Evolutionary conservation across 2,888 invertebrate species (phyloP).

Genomic region (Oxytorus armatus): DNA sequence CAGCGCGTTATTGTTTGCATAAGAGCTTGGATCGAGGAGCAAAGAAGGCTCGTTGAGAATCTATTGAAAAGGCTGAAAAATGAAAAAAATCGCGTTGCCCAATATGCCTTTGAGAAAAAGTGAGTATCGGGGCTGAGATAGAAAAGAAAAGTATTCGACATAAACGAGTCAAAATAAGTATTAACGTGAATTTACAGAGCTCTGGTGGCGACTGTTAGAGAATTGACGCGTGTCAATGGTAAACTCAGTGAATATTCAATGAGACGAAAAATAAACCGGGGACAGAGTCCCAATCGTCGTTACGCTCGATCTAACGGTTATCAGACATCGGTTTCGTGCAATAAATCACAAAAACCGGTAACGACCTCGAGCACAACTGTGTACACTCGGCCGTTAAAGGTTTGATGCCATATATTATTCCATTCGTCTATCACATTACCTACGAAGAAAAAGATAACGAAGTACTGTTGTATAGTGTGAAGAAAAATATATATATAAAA

Average conservation of each 20-base stretch:
- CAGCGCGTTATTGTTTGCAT: conserved; percentile 77
- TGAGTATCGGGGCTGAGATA: conserved; percentile 59
- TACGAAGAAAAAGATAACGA: neutral
- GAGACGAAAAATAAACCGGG: conserved; percentile 38
- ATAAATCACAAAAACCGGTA: conserved; percentile 21
- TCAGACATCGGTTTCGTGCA: conserved; percentile 24
- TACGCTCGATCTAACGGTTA: conserved; percentile 33
- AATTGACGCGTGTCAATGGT: conserved; percentile 72
- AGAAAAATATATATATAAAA: neutral
- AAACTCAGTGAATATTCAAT: conserved; percentile 60
- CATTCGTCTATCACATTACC: neutral
- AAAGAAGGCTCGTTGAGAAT: conserved; percentile 72
- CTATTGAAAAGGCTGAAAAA: conserved; percentile 72
- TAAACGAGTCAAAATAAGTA: conserved; percentile 40
- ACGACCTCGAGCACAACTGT: conserved; percentile 46
- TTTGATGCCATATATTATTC: conserved; percentile 23
- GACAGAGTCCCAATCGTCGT: conserved; percentile 36
- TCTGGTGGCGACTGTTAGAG: conserved; percentile 71
- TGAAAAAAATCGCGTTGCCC: conserved; percentile 75
- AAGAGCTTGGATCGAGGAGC: conserved; percentile 78
- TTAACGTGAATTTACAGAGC: conserved; percentile 71
- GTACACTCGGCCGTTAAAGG: conserved; percentile 60
- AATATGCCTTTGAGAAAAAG: conserved; percentile 77
- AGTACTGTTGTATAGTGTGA: neutral
- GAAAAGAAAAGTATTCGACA: neutral